A percentile compares a stretch with the other conserved stretches of the same genome.
Conservation (phyloP, 1,140 invertebrate genomes). For the Drosophila guanche region DNA sequence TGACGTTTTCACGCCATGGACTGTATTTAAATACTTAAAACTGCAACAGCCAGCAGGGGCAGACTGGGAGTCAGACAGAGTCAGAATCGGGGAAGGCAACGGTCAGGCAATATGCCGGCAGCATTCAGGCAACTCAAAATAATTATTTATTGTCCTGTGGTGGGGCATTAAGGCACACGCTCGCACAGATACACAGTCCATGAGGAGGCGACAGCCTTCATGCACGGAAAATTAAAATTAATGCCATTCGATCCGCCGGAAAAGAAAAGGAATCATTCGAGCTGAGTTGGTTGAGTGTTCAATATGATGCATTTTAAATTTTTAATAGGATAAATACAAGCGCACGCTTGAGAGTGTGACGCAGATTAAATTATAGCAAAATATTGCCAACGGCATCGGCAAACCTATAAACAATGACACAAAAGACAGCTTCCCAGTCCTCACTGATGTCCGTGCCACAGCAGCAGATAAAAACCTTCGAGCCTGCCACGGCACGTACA, state of each 20-base stretch:
- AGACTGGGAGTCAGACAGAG: too few relatives aligned
- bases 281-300: slow-evolving; percentile 5
- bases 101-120: not conserved
- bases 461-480: not conserved
- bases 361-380: slow-evolving; percentile 58
- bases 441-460: not conserved
- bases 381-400: slow-evolving; percentile 47
- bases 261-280: slow-evolving; percentile 37
- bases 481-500: too few relatives aligned
- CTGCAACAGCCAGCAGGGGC: not conserved
- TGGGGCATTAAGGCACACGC: slow-evolving; percentile 11
- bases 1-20: slow-evolving; percentile 40
- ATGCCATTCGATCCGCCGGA: slow-evolving; percentile 35
- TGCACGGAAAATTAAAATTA: slow-evolving; percentile 50
- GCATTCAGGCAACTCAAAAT: slow-evolving; percentile 18
- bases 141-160: slow-evolving; percentile 59
- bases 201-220: slow-evolving; percentile 3
- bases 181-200: not conserved
- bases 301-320: slow-evolving; percentile 44
- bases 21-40: slow-evolving; percentile 54
- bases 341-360: slow-evolving; percentile 8
- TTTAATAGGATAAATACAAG: slow-evolving; percentile 48
- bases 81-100: too few relatives aligned
- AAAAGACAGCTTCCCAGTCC: not conserved
- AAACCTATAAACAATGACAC: slow-evolving; percentile 37